These are phyloP conservation scores for Platichthys flesus DNA, from an alignment of 2,113 vertebrate genomes.

Conservation along the genomic window DNA sequence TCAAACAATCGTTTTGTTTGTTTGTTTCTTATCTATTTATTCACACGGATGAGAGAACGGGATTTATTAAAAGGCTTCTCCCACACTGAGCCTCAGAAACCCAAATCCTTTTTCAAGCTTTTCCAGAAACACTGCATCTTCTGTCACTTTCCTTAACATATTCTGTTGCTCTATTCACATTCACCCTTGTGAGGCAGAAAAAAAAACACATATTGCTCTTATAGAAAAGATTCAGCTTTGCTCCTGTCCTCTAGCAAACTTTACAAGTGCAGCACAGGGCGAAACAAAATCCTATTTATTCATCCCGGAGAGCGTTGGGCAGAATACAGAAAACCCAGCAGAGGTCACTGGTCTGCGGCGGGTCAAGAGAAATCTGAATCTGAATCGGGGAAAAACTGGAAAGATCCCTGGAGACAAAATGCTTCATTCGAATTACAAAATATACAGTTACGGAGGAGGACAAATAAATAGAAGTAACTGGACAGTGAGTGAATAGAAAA, in stretches of 20 bases:
- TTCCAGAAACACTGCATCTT: not conserved
- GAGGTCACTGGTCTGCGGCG: not conserved
- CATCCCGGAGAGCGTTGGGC: not conserved
- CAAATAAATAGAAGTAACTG: no score
- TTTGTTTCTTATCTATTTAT: not conserved
- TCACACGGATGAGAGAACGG: not conserved
- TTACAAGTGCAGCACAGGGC: not conserved
- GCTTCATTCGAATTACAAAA: not conserved
- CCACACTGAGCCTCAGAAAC: not conserved
- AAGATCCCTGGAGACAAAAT: not conserved
- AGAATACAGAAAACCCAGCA: slow-evolving; percentile 12
- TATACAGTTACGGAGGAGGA: not conserved
- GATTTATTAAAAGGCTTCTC: slow-evolving; percentile 11
- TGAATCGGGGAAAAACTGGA: no score
- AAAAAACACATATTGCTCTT: not conserved
- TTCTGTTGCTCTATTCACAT: not conserved
- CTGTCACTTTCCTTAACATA: slow-evolving; percentile 6
- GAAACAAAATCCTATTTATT: slow-evolving; percentile 1
- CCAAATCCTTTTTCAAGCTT: slow-evolving; percentile 6
- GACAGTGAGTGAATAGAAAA: no score
- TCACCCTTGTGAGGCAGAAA: not conserved
- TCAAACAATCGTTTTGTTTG: not conserved
- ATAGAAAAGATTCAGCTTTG: slow-evolving; percentile 2
- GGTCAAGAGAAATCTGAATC: slow-evolving; percentile 1
- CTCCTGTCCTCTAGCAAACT: not conserved